Percentiles rank a stretch among this genome's conserved stretches.
These are phyloP conservation scores for Liparis tanakae DNA, from an alignment of 2,797 vertebrate genomes.

Conservation along the genomic window DNA sequence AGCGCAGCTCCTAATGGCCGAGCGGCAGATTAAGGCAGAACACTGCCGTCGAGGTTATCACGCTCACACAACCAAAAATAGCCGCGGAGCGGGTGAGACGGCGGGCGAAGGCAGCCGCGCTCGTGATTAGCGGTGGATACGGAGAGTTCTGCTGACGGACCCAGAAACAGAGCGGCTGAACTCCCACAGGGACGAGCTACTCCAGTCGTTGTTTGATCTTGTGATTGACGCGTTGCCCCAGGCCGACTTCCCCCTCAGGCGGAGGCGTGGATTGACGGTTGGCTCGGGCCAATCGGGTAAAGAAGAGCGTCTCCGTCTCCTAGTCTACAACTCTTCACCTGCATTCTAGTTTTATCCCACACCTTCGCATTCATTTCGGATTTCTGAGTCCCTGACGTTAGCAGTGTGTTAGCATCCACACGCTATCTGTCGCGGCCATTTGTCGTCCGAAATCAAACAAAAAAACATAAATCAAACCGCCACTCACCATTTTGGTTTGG, in stretches of 20 bases:
- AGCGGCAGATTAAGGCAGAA: slow-evolving; percentile 79
- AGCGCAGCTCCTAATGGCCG: slow-evolving; percentile 66
- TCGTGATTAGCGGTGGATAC: slow-evolving; percentile 56
- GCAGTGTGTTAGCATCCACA: slow-evolving; percentile 3
- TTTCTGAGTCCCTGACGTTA: background rate
- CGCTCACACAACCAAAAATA: slow-evolving; percentile 84
- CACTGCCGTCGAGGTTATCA: slow-evolving; percentile 85
- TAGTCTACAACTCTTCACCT: background rate
- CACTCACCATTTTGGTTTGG: too few relatives aligned
- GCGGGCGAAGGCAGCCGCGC: slow-evolving; percentile 66
- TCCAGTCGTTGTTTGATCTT: slow-evolving; percentile 15
- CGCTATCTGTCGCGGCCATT: too few relatives aligned
- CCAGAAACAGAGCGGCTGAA: slow-evolving; percentile 48
- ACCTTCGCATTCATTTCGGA: background rate
- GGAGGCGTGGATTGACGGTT: slow-evolving; percentile 28
- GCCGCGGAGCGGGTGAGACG: slow-evolving; percentile 75
- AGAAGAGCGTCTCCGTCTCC: slow-evolving; percentile 2
- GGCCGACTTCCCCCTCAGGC: slow-evolving; percentile 9
- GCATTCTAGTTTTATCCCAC: background rate
- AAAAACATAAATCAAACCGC: too few relatives aligned
- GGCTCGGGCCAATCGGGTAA: slow-evolving; percentile 2
- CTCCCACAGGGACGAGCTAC: slow-evolving; percentile 29
- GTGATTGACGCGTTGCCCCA: slow-evolving; percentile 22
- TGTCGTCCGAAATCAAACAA: too few relatives aligned
- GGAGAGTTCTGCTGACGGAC: slow-evolving; percentile 64